Conservation (phyloP, 2,888 invertebrate genomes). For the Rotaria magnacalcarata region DNA sequence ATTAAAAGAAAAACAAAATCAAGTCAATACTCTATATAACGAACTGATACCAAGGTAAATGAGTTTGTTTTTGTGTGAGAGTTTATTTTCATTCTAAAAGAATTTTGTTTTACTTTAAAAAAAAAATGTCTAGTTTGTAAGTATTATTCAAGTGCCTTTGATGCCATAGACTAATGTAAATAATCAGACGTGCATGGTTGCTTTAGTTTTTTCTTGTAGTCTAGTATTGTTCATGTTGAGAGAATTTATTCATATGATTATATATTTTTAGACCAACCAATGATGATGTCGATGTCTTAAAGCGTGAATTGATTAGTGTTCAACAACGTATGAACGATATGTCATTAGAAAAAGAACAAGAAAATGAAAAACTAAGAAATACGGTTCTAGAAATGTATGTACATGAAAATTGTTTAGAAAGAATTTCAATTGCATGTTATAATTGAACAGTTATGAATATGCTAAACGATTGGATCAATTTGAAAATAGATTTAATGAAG, state of each 20-base stretch:
- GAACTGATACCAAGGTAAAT: slow-evolving; percentile 16
- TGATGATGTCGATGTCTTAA: slow-evolving; percentile 62
- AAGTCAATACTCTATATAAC: not conserved
- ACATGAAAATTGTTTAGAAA: not conserved
- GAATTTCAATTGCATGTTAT: not conserved
- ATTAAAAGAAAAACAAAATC: slow-evolving; percentile 34
- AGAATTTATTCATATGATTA: too few species aligned
- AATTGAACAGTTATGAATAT: not conserved
- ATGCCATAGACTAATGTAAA: not conserved
- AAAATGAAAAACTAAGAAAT: slow-evolving; percentile 51
- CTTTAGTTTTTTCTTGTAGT: too few species aligned
- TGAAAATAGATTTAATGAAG: not conserved
- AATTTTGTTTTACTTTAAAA: not conserved
- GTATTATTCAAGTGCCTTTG: not conserved
- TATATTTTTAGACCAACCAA: slow-evolving; percentile 57
- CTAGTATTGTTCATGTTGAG: too few species aligned
- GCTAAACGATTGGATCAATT: not conserved
- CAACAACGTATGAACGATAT: slow-evolving; percentile 63
- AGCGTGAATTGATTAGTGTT: slow-evolving; percentile 62
- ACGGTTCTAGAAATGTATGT: not conserved
- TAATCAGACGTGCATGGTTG: not conserved
- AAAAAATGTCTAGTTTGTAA: not conserved
- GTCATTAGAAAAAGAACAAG: slow-evolving; percentile 59
- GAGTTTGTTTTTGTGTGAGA: not conserved
- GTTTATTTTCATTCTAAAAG: not conserved